Base-by-base conservation (phyloP, 1,140 invertebrate species). In the Papilio polyxenes region DNA sequence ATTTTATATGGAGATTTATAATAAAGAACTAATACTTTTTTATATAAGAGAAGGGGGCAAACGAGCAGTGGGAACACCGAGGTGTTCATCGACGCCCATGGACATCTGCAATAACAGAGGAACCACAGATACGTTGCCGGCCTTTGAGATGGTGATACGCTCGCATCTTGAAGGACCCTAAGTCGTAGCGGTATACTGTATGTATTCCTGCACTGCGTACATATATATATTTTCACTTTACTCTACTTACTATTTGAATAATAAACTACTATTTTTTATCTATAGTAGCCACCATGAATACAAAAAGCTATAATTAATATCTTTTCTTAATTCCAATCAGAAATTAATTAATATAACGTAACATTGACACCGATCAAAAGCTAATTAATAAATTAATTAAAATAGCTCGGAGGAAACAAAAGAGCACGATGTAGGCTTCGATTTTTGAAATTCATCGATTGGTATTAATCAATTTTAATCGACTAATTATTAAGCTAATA, bases 371-470 rank as follows among this genome's bases (percentile, higher is more conserved):
- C 23, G 13, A 7, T 11, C n/a, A 17, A 72, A 40, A 72, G 65
- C 4, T 72, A 6, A 37, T 6, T 37, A 72, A 72, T 72, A 40
- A 37, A 72, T 31, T 31, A 23, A 65, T 65, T 23, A 65, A 65
- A 65, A 72, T 72, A 15, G 65, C 65, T 72, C 31, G 5, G 11
- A 72, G 65, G 13, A 13, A 72, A 72, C 65, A 72, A 72, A 17
- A 37, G 31, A 72, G 31, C 31, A 31, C 3, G 20, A 65, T 31
- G 62, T 3, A 23, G 23, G 11, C 62, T 65, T 15, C 62, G 62
- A n/a, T 17, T 65, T 65, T 23, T 65, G 62, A 11, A 13, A 65
- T 31, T 31, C 23, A 53, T 53, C 51, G 51, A 15, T 10, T 53
- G 10, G 15, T 53, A 9, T 72, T 17, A 72, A 72, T 72, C 13